Base-by-base conservation (phyloP, 2,888 invertebrate genomes). In the Eilema caniola region DNA sequence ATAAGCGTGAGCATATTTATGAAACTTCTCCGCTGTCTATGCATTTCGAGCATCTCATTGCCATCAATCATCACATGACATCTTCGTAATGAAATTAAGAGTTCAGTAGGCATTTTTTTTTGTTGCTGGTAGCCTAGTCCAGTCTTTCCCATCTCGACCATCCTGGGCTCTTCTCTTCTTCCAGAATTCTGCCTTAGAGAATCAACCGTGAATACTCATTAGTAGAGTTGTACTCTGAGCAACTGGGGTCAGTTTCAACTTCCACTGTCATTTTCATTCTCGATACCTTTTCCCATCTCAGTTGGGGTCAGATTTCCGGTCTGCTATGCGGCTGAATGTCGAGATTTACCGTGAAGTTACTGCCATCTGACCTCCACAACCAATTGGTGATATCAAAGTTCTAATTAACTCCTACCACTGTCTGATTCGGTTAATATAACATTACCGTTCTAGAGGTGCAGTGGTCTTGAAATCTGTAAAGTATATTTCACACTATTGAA, bases 401-500 rank as follows among this genome's bases (percentile, higher is more conserved):
- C n/a, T n/a, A n/a, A n/a, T n/a, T 53, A 8, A 10, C 7, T 41
- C 84, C 72, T 12, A 20, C 14, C 4, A 14, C 0, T 16, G 16
- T 23, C 14, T 11, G 1, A 25, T 25, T 24, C 11, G 14, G 4
- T 23, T 23, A 14, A 59, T 2, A 59, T 2, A 25, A 59, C 24
- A 14, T 24, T 25, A 59, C 20, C n/a, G 10, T 53, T 53, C 20
- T 24, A 59, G 25, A 57, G 25, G 14, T 59, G 25, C 61, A 33
- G 31, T 61, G 62, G 41, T 57, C n/a, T 66, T 60, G 41, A 66
- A 28, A 33, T 31, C n/a, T 62, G 41, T 61, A 16, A 61, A 60
- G 20, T 10, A 16, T 61, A 61, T 61, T 61, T 66, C 59, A 66
- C 33, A 66, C 41, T 60, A 12, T 60, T 60, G 56, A 66, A 73